Evolutionary conservation across 2,888 invertebrate species (phyloP).

Genomic region (Odontocolon sp.): DNA sequence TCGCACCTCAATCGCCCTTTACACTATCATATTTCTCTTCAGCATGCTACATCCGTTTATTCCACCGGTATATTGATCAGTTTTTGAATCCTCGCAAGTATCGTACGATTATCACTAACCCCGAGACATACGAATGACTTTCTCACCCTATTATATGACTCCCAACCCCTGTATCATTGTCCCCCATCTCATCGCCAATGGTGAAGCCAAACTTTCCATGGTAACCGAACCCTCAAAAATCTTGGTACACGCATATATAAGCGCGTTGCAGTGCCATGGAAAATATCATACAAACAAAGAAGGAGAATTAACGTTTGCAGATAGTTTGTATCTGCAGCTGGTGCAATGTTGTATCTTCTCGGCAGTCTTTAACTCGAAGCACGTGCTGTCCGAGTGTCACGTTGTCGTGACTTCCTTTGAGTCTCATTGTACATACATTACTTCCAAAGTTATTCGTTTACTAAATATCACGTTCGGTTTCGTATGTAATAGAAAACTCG

Average conservation of each 20-base stretch:
- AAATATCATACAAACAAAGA: no score
- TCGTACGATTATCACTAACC: neutral
- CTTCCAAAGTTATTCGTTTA: no score
- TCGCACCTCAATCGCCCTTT: neutral
- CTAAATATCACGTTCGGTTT: no score
- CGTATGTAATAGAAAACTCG: no score
- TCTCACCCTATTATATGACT: neutral
- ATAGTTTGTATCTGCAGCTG: no score
- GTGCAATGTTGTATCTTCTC: no score
- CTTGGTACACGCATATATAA: constrained; percentile 5
- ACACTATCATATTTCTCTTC: constrained; percentile 32
- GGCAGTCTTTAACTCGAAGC: no score
- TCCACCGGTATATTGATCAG: constrained; percentile 29
- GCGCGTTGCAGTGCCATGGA: no score
- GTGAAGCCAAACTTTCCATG: constrained; percentile 72
- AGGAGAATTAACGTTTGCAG: no score
- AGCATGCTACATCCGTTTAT: neutral
- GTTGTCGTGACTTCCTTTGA: no score
- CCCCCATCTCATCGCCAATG: constrained; percentile 21
- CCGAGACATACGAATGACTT: neutral
- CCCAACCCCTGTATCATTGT: neutral
- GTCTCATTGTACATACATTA: no score
- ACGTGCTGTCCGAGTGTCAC: no score
- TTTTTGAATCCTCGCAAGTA: constrained; percentile 26
- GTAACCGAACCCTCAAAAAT: constrained; percentile 63